Base-by-base conservation (phyloP, 2,113 vertebrate genomes). In the Callospermophilus lateralis region DNA sequence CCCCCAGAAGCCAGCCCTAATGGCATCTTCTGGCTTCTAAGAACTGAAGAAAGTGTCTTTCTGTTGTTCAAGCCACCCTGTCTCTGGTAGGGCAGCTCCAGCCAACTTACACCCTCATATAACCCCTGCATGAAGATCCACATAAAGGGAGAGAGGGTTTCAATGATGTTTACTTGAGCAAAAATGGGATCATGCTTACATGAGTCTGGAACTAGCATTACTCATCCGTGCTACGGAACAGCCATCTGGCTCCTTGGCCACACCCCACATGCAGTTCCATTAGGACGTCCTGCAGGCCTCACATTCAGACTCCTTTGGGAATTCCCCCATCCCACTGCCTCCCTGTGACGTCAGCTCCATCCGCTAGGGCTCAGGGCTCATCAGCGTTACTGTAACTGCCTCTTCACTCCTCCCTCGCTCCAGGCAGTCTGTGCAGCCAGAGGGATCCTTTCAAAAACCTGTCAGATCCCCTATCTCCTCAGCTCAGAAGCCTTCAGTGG, bases 131-230 rank as follows among this genome's bases (percentile, higher is more conserved):
- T 58, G 80, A 61, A 80, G 83, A 74, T 63, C 72, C 32, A 6
- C 5, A 39, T 0, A 20, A 19, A 93, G 88, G 30, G 26, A 78
- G 48, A 77, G 42, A 7, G 42, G 39, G 76, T 86, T 84, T 53
- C 45, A 55, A 83, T 92, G 79, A 61, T 84, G 87, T 89, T 90
- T 81, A 90, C 79, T 39, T 63, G 87, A 91, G 76, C 72, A 91
- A 70, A 96, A 97, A 76, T 72, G 51, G 55, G 61, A 72, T 55
- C 30, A 9, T 55, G 51, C 17, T 73, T 74, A 39, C 42, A 11
- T 93, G 48, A 61, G 61, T 81, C 67, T 67, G 51, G 87, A 88
- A 51, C 24, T 83, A 42, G 51, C 12, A n/a, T 74, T 63, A 87
- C 53, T 68, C 63, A 73, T 24, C 81, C 34, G 28, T 10, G 67